phyloP scores from a whole-genome alignment of 2,797 vertebrate genomes.

The Heliangelus exortis region DNA sequence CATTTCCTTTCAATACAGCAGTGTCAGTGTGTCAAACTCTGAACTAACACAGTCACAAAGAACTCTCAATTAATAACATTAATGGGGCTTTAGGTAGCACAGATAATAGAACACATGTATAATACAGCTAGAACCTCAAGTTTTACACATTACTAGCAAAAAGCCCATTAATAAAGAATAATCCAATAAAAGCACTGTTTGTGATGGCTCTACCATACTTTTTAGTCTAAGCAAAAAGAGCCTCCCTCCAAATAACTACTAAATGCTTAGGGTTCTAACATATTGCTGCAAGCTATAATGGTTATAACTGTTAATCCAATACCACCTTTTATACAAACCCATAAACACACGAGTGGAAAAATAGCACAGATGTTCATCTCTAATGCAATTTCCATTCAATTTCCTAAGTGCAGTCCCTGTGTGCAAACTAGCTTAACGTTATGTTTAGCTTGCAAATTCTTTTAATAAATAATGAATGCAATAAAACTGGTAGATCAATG shows the following conservation, averaged over 20 bases:
- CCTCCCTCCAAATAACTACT: constrained; percentile 67
- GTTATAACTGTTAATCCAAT: constrained; percentile 84
- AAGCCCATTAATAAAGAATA: constrained; percentile 60
- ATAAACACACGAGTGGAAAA: constrained; percentile 85
- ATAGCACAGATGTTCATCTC: constrained; percentile 92
- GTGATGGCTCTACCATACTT: constrained; percentile 2
- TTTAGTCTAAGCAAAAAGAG: constrained; percentile 45
- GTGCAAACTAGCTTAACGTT: constrained; percentile 90
- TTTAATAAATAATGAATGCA: constrained; percentile 94
- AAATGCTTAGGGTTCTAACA: constrained; percentile 72
- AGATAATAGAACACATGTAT: constrained; percentile 20
- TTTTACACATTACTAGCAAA: constrained; percentile 36
- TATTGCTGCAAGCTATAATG: constrained; percentile 75
- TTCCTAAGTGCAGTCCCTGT: constrained; percentile 92
- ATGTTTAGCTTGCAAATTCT: constrained; percentile 94
- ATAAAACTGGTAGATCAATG: constrained; percentile 91
- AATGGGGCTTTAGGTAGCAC: constrained; percentile 31
- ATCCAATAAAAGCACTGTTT: constrained; percentile 46
- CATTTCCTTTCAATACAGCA: not conserved
- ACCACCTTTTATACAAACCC: constrained; percentile 83
- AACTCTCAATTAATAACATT: constrained; percentile 50
- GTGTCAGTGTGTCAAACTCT: not conserved
- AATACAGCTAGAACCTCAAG: constrained; percentile 19
- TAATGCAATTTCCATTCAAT: constrained; percentile 97
- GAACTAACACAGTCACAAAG: constrained; percentile 37